These are phyloP conservation scores for Teinopalpus imperialis DNA, from an alignment of 2,888 invertebrate species.

Conservation along the genomic window DNA sequence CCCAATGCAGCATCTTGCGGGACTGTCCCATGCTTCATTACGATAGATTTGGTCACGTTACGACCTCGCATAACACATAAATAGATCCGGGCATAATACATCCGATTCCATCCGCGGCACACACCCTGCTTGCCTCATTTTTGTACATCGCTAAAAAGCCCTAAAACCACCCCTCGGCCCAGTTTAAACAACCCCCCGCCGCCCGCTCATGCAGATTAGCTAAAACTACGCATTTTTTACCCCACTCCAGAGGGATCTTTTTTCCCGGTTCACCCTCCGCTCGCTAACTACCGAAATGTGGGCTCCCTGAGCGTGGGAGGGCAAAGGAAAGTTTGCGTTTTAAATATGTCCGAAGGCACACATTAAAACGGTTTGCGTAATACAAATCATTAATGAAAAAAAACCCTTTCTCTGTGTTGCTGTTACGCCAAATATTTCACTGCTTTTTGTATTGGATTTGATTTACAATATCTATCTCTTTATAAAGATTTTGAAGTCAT, in stretches of 20 bases:
- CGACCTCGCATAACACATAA: conserved; percentile 58
- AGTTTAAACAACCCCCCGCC: conserved; percentile 58
- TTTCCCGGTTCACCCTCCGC: conserved; percentile 54
- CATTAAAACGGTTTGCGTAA: conserved; percentile 73
- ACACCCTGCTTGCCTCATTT: conserved; percentile 65
- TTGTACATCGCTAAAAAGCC: conserved; percentile 79
- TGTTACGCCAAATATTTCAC: conserved; percentile 12
- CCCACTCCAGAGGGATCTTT: conserved; percentile 66
- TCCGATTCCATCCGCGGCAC: conserved; percentile 64
- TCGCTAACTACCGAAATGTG: conserved; percentile 77
- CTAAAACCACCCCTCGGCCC: conserved; percentile 67
- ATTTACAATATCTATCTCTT: background rate
- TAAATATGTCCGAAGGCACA: conserved; percentile 80
- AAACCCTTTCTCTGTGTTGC: conserved; percentile 33
- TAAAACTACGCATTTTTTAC: conserved; percentile 86
- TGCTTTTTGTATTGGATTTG: background rate
- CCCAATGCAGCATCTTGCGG: too few species aligned
- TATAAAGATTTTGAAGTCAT: too few species aligned
- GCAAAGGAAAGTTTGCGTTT: conserved; percentile 75
- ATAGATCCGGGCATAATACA: conserved; percentile 79
- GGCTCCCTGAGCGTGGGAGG: conserved; percentile 47
- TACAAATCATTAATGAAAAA: conserved; percentile 65
- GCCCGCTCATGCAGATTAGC: conserved; percentile 82
- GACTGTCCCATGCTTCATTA: conserved; percentile 31
- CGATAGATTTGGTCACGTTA: conserved; percentile 31